Evolutionary conservation across 2,113 vertebrate genomes (phyloP).

Genomic region (Carassius gibelio): DNA sequence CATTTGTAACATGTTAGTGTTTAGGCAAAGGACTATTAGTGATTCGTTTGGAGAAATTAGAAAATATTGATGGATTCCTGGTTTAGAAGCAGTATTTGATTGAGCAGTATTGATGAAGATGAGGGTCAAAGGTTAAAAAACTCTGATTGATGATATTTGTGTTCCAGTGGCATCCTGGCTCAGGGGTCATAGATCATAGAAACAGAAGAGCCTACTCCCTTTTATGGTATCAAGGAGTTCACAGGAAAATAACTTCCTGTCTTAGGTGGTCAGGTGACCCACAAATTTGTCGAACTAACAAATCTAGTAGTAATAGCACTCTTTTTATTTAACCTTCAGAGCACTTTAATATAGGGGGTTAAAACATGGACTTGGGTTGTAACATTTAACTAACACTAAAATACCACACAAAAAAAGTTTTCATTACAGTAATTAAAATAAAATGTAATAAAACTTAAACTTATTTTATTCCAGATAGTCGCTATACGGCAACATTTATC

Average conservation of each 20-base stretch:
- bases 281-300: not conserved
- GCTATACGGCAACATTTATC: no score
- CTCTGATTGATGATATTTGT: slow-evolving; percentile 4
- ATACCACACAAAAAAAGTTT: not conserved
- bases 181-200: not conserved
- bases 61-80: slow-evolving; percentile 15
- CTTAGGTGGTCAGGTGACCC: not conserved
- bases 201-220: slow-evolving; percentile 7
- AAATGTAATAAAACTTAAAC: not conserved
- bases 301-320: not conserved
- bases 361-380: not conserved
- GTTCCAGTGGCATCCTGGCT: slow-evolving; percentile 13
- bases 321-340: not conserved
- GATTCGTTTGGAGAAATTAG: not conserved
- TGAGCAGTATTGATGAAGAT: slow-evolving; percentile 1
- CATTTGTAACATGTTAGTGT: not conserved
- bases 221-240: not conserved
- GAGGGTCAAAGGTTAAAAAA: slow-evolving; percentile 2
- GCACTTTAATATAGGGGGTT: not conserved
- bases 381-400: not conserved
- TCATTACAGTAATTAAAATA: not conserved
- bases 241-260: slow-evolving; percentile 39
- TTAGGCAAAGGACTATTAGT: not conserved
- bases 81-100: not conserved
- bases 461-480: no score